Evolutionary conservation across 1,140 invertebrate species (phyloP), one percentile per base, ranked within the genome.

Genomic region (Drosophila leontia): DNA sequence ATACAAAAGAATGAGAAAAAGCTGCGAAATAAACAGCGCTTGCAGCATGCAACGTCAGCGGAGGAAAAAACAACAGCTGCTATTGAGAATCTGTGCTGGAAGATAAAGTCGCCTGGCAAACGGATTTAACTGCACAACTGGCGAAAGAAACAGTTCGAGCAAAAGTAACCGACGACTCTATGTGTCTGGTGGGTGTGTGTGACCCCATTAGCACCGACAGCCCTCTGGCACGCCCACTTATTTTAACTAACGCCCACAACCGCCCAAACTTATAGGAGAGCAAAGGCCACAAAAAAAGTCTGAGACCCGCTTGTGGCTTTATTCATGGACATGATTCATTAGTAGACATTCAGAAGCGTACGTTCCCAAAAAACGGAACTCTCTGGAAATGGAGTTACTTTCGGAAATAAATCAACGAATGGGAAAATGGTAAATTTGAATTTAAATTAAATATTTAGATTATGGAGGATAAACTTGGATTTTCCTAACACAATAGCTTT

Each of bases 31-130:
- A 88, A 88, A 71, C 84, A 81, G 71, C 71, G 84, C 69, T 75
- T 72, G 55, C 61, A 61, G 72, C 78, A 45, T 75, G 80, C 62
- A 70, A 72, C 78, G 60, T 61, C 53, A 64, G 56, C 44, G 45
- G 35, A 37, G 79, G 37, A 62, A 41, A 56, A 63, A 51, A 44
- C 58, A 50, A 45, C 59, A 69, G 83, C 55, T 77, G 84, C 85
- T 74, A 79, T 81, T 91, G 85, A 74, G 83, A 88, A 88, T 88
- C 85, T 85, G 85, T 70, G 81, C 85, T 58, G 70, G 58, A 56
- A 85, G 85, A 88, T 88, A 88, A 88, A 88, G 85, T 88, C 84
- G 78, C 63, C 69, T 55, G 51, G 69, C 65, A 70, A 90, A 88
- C 74, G 84, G 84, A 88, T 82, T 90, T 82, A 81, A 71, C 82